These are phyloP conservation scores for Ylistrum balloti DNA, from an alignment of 1,140 invertebrate genomes.

Conservation along the genomic window DNA sequence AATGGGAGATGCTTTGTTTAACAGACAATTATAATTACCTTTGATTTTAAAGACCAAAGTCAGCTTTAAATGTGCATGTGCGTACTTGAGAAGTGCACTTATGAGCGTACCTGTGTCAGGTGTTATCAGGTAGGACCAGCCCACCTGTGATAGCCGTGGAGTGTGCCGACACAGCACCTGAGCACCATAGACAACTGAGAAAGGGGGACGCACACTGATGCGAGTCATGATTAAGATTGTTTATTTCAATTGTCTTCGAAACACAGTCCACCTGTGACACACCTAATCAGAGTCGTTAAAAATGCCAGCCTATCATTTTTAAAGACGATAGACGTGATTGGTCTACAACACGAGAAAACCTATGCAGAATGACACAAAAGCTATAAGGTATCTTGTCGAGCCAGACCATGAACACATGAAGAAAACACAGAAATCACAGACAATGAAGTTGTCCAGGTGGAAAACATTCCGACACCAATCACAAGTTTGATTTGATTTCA, in stretches of 20 bases:
- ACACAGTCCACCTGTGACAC: conserved; percentile 11
- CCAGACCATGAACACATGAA: background rate
- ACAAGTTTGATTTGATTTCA: conserved; percentile 8
- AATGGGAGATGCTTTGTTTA: too few species aligned
- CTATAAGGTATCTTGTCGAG: background rate
- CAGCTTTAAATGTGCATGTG: background rate
- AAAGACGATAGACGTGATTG: background rate
- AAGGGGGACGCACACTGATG: background rate
- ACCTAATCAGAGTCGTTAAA: background rate
- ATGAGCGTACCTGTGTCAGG: background rate
- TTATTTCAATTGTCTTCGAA: conserved; percentile 11
- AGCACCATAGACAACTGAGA: background rate
- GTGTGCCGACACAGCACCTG: background rate
- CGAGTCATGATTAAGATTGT: background rate
- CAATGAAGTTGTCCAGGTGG: background rate
- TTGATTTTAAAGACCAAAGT: background rate
- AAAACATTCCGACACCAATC: background rate
- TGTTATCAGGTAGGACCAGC: background rate
- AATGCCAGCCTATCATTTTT: background rate
- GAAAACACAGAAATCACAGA: conserved; percentile 10
- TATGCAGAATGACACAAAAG: background rate
- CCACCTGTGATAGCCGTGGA: background rate
- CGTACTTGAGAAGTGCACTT: background rate
- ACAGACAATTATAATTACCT: background rate
- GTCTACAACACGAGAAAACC: background rate